Conservation (phyloP, 2,113 vertebrate genomes). For the Eretmodus cyanostictus region DNA sequence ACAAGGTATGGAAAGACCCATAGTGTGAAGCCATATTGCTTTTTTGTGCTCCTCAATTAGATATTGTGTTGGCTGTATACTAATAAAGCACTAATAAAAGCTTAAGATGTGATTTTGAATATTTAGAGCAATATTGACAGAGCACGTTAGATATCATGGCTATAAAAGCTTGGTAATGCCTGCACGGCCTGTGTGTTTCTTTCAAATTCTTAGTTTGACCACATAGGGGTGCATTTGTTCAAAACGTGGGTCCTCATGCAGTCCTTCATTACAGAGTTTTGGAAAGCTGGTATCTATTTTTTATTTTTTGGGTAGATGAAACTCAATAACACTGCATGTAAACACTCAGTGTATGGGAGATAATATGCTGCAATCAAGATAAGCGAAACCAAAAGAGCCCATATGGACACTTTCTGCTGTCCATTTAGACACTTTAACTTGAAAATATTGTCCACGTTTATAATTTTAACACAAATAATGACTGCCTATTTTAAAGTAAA, state of each 20-base stretch:
- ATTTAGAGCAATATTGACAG: not conserved
- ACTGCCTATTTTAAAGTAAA: not conserved
- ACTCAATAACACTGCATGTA: not conserved
- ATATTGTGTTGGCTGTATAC: not conserved
- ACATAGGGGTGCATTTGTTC: conserved; percentile 64
- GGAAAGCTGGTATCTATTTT: not conserved
- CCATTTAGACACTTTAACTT: not conserved
- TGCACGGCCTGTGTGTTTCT: not conserved
- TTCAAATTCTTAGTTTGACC: conserved; percentile 55
- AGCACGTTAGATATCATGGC: not conserved
- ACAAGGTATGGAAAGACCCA: conserved; percentile 56
- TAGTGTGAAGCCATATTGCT: conserved; percentile 37
- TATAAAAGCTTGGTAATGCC: not conserved
- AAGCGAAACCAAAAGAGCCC: not conserved
- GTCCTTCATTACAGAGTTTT: not conserved
- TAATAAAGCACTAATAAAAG: conserved; percentile 11
- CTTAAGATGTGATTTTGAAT: not conserved
- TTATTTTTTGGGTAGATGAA: not conserved
- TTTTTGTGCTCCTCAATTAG: conserved; percentile 29
- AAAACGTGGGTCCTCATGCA: not conserved
- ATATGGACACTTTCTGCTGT: not conserved
- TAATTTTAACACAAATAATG: not conserved
- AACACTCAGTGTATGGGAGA: not conserved
- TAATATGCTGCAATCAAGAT: not conserved
- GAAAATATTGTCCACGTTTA: not conserved